Evolutionary conservation across 1,140 invertebrate genomes (phyloP), one percentile per base, ranked within the genome.

Genomic region (Drosophila athabasca): DNA sequence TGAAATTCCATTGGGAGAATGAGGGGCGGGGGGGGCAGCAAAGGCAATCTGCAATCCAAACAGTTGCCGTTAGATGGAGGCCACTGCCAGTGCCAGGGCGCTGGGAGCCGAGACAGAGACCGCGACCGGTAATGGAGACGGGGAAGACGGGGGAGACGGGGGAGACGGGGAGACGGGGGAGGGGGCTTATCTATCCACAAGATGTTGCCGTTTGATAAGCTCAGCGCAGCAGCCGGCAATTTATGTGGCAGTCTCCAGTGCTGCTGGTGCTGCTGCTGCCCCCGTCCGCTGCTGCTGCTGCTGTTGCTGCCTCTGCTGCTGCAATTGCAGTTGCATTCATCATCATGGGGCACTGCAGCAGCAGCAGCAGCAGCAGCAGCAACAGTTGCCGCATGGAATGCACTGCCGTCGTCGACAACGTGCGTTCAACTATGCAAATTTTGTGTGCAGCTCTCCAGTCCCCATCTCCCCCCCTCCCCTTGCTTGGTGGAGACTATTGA

Each of bases 381-480:
- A 88, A 82, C 83, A 67, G 79, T 88, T 83, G 76, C 83, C 45
- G 55, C 72, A 35, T 73, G 79, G 83, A 79, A 87, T 87, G 83
- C 70, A 73, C 71, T 66, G 62, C 62, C 60, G 17, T 49, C 60
- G 50, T 50, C 60, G 50, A 61, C 76, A 65, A 87, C 82, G 79
- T 87, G 79, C 83, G 72, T 88, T 88, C 83, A 88, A 88, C 83
- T 88, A 88, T 88, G 83, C 83, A 88, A 88, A 88, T 88, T 87
- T 75, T 74, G 72, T 69, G 66, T 13, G 65, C 70, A 51, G 53
- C 68, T 44, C 22, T 24, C 22, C 22, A 24, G 2, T 24, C 22
- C 62, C 66, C 66, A 69, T 51, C 49, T 57, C 35, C 64, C 44
- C 7, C 43, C n/a, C 41, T n/a, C 26, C 35, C 3, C 5, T 22